Evolutionary conservation across 2,113 vertebrate species (phyloP).

Genomic region (Lichenostomus cassidix): DNA sequence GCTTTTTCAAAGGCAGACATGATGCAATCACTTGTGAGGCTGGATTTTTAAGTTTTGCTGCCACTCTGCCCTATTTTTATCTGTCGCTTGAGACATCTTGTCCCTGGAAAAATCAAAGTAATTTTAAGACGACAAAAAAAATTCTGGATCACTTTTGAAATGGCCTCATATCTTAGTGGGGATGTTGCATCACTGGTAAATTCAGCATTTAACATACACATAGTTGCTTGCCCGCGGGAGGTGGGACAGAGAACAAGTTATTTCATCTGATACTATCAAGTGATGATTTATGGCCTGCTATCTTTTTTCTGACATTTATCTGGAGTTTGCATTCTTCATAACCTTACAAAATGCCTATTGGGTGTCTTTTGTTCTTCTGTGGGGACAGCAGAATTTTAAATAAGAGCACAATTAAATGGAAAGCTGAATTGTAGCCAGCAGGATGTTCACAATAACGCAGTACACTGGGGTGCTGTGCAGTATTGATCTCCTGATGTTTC

Average conservation of each 20-base stretch:
- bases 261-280: slow-evolving; percentile 56
- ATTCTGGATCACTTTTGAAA: slow-evolving; percentile 14
- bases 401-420: slow-evolving; percentile 66
- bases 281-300: slow-evolving; percentile 69
- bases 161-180: slow-evolving; percentile 15
- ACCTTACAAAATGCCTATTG: slow-evolving; percentile 39
- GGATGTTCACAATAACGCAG: slow-evolving; percentile 51
- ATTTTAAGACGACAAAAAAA: slow-evolving; percentile 21
- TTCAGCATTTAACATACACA: slow-evolving; percentile 52
- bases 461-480: neutral
- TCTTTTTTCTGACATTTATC: slow-evolving; percentile 54
- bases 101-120: slow-evolving; percentile 57
- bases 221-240: slow-evolving; percentile 36
- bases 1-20: slow-evolving; percentile 42
- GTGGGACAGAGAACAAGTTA: neutral
- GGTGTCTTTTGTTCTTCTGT: slow-evolving; percentile 5
- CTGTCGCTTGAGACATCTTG: neutral
- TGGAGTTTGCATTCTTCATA: slow-evolving; percentile 69
- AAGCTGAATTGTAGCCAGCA: slow-evolving; percentile 63
- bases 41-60: neutral
- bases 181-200: slow-evolving; percentile 42
- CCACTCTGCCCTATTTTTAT: slow-evolving; percentile 52
- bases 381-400: slow-evolving; percentile 69
- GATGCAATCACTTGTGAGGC: neutral
- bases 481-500: slow-evolving; percentile 53